Evolutionary conservation across 1,140 invertebrate species (phyloP).

Genomic region (Drosophila willistoni): DNA sequence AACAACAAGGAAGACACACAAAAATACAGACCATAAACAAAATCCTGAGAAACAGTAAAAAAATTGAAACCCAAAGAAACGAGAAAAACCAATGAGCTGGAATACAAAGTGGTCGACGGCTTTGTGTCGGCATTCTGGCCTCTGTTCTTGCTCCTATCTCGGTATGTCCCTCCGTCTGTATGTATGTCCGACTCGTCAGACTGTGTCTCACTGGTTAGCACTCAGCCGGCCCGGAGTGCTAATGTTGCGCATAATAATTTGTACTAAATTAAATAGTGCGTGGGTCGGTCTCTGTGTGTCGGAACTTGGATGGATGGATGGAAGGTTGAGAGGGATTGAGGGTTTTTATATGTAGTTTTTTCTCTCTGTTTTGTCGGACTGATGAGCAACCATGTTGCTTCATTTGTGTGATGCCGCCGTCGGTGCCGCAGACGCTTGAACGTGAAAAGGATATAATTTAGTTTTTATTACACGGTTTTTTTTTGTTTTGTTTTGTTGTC

Average conservation of each 20-base stretch:
- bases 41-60: neutral
- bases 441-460: constrained; percentile 78
- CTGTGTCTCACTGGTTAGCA: no score
- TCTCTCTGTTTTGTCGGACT: constrained; percentile 29
- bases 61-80: neutral
- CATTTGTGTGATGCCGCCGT: constrained; percentile 31
- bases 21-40: no score
- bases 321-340: neutral
- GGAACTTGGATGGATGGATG: constrained; percentile 17
- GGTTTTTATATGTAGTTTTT: neutral
- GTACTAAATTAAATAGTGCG: constrained; percentile 81
- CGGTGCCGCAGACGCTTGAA: constrained; percentile 55
- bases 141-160: neutral
- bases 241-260: constrained; percentile 81
- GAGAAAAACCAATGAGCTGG: neutral
- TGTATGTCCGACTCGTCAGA: constrained; percentile 7
- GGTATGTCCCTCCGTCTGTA: neutral
- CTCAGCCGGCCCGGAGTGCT: constrained; percentile 55
- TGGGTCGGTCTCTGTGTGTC: constrained; percentile 58
- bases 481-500: constrained; percentile 3
- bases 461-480: constrained; percentile 73
- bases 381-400: constrained; percentile 69
- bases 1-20: no score
- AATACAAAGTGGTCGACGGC: neutral
- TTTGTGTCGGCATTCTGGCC: neutral